phyloP scores from a whole-genome alignment of 2,797 vertebrate species.

The Typhlichthys eigenmanni region DNA sequence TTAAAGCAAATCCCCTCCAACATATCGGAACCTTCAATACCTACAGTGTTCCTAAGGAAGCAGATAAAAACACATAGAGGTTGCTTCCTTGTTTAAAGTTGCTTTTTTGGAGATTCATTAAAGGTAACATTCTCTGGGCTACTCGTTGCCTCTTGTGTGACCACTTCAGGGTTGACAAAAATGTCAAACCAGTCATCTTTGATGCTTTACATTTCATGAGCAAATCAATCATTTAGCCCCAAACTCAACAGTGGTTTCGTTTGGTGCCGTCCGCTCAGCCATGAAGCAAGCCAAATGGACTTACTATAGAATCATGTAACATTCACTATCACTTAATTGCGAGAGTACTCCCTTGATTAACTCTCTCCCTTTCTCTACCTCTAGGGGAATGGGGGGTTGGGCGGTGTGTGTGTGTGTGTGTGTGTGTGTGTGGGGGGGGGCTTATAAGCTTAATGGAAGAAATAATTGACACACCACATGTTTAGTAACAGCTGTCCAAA shows the following conservation, averaged over 20 bases:
- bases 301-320: slow-evolving; percentile 64
- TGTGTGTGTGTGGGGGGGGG: slow-evolving; percentile 2
- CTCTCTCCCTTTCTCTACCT: slow-evolving; percentile 30
- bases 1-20: slow-evolving; percentile 40
- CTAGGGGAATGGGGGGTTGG: slow-evolving; percentile 40
- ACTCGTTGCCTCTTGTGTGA: slow-evolving; percentile 9
- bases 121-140: slow-evolving; percentile 37
- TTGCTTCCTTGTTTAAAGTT: slow-evolving; percentile 33
- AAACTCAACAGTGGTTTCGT: slow-evolving; percentile 42
- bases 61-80: slow-evolving; percentile 37
- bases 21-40: slow-evolving; percentile 23
- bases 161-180: slow-evolving; percentile 3
- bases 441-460: slow-evolving; percentile 10
- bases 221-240: slow-evolving; percentile 44
- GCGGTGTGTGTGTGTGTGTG: background rate
- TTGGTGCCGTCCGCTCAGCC: slow-evolving; percentile 51
- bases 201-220: slow-evolving; percentile 36
- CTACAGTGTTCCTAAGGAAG: slow-evolving; percentile 39
- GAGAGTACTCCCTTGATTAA: slow-evolving; percentile 68
- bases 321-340: slow-evolving; percentile 70
- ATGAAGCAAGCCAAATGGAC: slow-evolving; percentile 64
- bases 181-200: slow-evolving; percentile 38
- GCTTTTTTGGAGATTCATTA: slow-evolving; percentile 25
- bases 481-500: slow-evolving; percentile 64
- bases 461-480: slow-evolving; percentile 60